Evolutionary conservation across 1,140 invertebrate species (phyloP), one percentile per base, ranked within the genome.

Genomic region (Conus ventricosus): DNA sequence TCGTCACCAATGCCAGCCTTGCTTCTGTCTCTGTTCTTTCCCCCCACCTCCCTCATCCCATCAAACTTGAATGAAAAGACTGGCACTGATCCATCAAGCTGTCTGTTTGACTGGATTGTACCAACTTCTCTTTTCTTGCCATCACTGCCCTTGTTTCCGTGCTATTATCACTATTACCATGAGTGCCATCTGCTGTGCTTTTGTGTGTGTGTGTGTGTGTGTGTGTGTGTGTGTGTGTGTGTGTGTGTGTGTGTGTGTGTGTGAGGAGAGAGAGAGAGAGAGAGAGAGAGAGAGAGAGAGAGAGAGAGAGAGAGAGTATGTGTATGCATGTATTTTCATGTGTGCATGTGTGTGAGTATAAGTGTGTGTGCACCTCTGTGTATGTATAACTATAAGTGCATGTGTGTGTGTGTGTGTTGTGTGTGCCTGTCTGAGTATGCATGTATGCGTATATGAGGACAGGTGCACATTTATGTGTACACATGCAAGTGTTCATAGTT

Each of bases 341-440:
- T 71, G 67, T 71, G 67, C 20, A 20, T 71, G 67, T 71, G 67
- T 71, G 67, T 82, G 80, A 27, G 80, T 82, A 25, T 82, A 25
- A 2, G 80, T 82, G 80, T 82, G 80, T 82, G 80, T 82, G 80
- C 27, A 7, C 8, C 7, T 82, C 23, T 82, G 80, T 82, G 80
- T 82, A 25, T 82, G 80, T 82, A 7, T 82, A 25, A 27, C 13
- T 39, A 20, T 82, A 23, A 20, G 13, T 51, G 8, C 27, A 6
- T 82, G 17, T 27, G 80, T 7, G 6, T 23, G 54, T 27, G 13
- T 23, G 20, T 71, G 15, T 20, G 17, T 71, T 82, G 80, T 82
- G 80, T 82, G 80, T 39, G 54, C 23, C 11, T 23, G 67, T 23
- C 11, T 63, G 60, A 11, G 80, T 27, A n/a, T 55, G 80, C 54